A percentile compares a stretch with the other conserved stretches of the same genome.
These are phyloP conservation scores for Oryzias sinensis DNA, from an alignment of 2,797 vertebrate genomes.

Conservation along the genomic window DNA sequence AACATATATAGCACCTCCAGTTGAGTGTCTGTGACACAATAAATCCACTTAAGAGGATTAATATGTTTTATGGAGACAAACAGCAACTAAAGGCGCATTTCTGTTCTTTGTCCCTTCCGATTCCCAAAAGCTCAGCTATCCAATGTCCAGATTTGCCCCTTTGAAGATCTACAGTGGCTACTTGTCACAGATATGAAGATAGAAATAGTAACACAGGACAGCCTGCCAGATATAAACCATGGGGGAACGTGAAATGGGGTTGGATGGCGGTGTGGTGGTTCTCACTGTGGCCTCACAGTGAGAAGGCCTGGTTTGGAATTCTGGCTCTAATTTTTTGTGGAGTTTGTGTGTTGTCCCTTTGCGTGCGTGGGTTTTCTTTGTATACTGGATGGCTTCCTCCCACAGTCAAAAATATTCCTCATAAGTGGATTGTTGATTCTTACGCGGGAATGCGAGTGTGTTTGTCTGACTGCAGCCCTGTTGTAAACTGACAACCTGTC, in stretches of 20 bases:
- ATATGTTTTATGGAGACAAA: conserved; percentile 1
- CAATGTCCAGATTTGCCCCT: conserved; percentile 22
- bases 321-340: too few relatives aligned
- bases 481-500: too few relatives aligned
- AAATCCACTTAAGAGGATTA: not conserved
- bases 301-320: too few relatives aligned
- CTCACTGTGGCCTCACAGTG: too few relatives aligned
- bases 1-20: conserved; percentile 18
- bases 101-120: conserved; percentile 25
- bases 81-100: conserved; percentile 24
- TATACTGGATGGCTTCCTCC: too few relatives aligned
- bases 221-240: conserved; percentile 30
- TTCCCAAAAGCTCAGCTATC: conserved; percentile 18
- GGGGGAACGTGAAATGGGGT: conserved; percentile 1
- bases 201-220: conserved; percentile 52
- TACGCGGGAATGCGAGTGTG: too few relatives aligned
- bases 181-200: conserved; percentile 62
- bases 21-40: conserved; percentile 12
- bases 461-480: too few relatives aligned
- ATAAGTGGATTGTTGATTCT: too few relatives aligned
- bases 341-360: too few relatives aligned
- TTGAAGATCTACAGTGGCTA: conserved; percentile 34
- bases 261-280: too few relatives aligned
- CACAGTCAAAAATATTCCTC: too few relatives aligned
- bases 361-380: too few relatives aligned